These are phyloP conservation scores for Neopipo cinnamomea DNA, from an alignment of 2,113 vertebrate species.

Conservation along the genomic window DNA sequence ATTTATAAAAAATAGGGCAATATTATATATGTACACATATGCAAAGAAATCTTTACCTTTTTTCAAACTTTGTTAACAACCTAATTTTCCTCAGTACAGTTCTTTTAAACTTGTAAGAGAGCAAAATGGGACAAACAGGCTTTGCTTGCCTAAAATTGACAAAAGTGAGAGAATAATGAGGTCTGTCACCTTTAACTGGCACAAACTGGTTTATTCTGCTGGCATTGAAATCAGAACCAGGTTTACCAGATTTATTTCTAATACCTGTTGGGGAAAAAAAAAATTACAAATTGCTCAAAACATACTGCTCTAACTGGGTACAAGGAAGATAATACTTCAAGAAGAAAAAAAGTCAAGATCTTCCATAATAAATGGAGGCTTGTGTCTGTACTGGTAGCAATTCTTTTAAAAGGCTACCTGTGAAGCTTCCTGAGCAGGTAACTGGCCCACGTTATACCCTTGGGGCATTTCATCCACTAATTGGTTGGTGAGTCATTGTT, in stretches of 20 bases:
- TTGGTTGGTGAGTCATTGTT: not conserved
- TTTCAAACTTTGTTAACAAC: not conserved
- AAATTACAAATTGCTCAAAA: not conserved
- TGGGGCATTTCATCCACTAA: not conserved
- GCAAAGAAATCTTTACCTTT: not conserved
- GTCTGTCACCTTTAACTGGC: not conserved
- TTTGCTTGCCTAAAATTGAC: not conserved
- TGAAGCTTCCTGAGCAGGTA: not conserved
- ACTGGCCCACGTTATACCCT: not conserved
- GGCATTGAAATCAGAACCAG: not conserved
- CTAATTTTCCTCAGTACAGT: not conserved
- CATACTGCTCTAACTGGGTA: not conserved
- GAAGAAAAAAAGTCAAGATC: not conserved
- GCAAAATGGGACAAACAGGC: not conserved
- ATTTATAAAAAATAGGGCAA: not conserved
- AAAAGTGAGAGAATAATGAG: not conserved
- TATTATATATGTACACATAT: fast-evolving
- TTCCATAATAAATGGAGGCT: not conserved
- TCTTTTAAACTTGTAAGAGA: not conserved
- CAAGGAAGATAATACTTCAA: not conserved
- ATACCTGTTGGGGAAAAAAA: not conserved
- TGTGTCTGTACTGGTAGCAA: not conserved
- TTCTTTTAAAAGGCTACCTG: not conserved
- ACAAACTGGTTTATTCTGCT: not conserved
- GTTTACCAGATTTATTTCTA: not conserved